Conservation (phyloP, 2,797 vertebrate genomes). For the Halcyon leucocephala region DNA sequence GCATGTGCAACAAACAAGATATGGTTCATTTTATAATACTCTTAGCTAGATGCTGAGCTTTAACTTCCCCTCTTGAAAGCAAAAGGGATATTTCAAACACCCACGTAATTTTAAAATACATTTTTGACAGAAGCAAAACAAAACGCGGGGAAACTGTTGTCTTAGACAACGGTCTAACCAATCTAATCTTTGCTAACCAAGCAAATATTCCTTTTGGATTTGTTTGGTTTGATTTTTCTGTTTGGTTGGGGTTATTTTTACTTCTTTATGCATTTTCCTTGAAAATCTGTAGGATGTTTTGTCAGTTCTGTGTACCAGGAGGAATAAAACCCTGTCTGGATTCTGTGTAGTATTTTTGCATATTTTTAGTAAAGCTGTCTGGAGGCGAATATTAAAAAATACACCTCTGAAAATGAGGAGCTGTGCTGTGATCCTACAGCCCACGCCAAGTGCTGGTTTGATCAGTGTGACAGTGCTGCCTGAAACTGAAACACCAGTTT, state of each 20-base stretch:
- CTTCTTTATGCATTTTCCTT: neutral
- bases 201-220: neutral
- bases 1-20: neutral
- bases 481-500: neutral
- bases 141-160: neutral
- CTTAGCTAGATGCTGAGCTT: neutral
- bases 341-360: neutral
- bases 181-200: neutral
- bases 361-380: neutral
- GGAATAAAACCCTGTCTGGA: neutral
- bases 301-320: neutral
- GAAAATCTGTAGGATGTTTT: neutral
- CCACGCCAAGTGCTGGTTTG: neutral
- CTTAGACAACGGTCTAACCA: neutral
- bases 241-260: neutral
- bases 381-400: neutral
- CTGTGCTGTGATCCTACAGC: neutral
- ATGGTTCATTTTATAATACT: neutral
- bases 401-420: neutral
- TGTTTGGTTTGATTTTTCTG: neutral
- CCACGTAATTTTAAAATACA: neutral
- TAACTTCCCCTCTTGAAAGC: neutral
- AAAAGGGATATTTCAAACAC: neutral
- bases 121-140: neutral
- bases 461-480: rapidly evolving